These are phyloP conservation scores for Bradynema listronoti DNA, from an alignment of 1,140 invertebrate genomes.

Conservation along the genomic window DNA sequence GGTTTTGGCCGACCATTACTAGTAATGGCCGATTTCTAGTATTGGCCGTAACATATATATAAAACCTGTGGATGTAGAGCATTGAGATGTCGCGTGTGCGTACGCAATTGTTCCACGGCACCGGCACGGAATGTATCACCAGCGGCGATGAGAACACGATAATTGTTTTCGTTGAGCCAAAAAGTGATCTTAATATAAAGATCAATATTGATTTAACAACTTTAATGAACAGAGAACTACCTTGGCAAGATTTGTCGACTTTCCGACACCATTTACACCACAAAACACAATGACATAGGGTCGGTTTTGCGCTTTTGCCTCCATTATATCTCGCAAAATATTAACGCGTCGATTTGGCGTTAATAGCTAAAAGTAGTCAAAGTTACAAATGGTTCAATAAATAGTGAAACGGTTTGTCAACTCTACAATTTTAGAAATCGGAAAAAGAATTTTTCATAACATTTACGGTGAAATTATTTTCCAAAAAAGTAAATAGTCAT, in stretches of 20 bases:
- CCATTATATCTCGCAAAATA: constrained; percentile 87
- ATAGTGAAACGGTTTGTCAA: neutral
- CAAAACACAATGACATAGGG: constrained; percentile 96
- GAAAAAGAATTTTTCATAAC: neutral
- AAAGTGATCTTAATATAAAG: constrained; percentile 73
- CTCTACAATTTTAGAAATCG: neutral
- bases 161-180: constrained; percentile 96
- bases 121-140: constrained; percentile 99
- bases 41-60: neutral
- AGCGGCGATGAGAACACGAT: constrained; percentile 90
- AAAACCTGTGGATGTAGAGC: constrained; percentile 73
- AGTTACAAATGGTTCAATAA: too few relatives aligned
- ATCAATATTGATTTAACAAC: neutral
- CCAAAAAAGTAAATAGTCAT: neutral
- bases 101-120: constrained; percentile 93
- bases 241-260: constrained; percentile 98
- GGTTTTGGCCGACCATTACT: too few relatives aligned
- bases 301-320: constrained; percentile 71
- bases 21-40: too few relatives aligned
- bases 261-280: constrained; percentile 98
- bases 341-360: constrained; percentile 89
- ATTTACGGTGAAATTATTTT: neutral
- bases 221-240: neutral
- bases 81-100: constrained; percentile 86
- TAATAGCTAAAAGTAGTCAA: constrained; percentile 69